phyloP scores from a whole-genome alignment of 2,888 invertebrate species.

The Leptopilina myrica region DNA sequence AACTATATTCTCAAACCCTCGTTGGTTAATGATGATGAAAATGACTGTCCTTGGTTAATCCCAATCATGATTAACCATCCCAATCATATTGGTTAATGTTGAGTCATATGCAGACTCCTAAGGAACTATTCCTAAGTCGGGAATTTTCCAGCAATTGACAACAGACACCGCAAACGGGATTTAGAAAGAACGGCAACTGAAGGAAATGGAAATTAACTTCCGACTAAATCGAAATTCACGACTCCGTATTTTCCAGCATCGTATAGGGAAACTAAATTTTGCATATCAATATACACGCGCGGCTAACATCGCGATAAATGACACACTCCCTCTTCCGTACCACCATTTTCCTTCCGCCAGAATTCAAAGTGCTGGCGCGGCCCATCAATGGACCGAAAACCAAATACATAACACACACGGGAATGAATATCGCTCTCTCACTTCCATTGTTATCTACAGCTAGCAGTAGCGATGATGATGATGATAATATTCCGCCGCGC shows the following conservation, averaged over 20 bases:
- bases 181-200: no score
- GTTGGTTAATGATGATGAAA: no score
- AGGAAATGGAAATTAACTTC: no score
- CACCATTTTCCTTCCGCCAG: constrained; percentile 27
- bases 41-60: no score
- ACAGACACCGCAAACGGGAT: no score
- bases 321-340: constrained; percentile 42
- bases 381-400: constrained; percentile 33
- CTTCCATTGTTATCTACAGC: constrained; percentile 21
- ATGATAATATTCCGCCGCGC: constrained; percentile 17
- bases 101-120: no score
- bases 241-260: constrained; percentile 45
- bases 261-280: constrained; percentile 49
- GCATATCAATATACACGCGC: constrained; percentile 46
- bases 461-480: background rate
- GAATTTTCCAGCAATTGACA: no score
- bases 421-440: constrained; percentile 7
- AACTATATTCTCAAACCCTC: no score
- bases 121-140: no score
- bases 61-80: no score
- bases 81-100: no score
- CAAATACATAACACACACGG: background rate
- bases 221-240: constrained; percentile 5
- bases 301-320: constrained; percentile 66
- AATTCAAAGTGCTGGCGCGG: constrained; percentile 17